Percentiles rank a stretch among this genome's conserved stretches.
These are phyloP conservation scores for Turdus rufiventris DNA, from an alignment of 2,113 vertebrate species.

Conservation along the genomic window DNA sequence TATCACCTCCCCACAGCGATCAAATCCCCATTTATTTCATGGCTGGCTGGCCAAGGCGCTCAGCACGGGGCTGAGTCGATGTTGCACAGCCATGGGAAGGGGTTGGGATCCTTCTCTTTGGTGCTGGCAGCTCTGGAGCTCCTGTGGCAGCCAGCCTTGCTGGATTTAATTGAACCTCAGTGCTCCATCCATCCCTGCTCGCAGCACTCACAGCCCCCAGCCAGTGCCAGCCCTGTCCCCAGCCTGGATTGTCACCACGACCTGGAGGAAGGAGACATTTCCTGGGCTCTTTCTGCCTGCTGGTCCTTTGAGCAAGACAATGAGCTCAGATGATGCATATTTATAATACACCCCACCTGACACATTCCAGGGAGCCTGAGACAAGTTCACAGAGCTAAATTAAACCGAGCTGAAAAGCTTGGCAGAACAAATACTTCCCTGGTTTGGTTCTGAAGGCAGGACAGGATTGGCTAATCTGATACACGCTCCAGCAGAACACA, in stretches of 20 bases:
- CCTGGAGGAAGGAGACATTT: not conserved
- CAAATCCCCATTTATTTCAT: not conserved
- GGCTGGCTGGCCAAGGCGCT: not conserved
- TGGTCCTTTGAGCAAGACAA: not conserved
- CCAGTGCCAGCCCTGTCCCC: not conserved
- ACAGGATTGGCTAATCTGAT: not conserved
- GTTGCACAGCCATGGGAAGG: not conserved
- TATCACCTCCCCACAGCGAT: not conserved
- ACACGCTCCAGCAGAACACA: not conserved
- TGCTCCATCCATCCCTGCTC: not conserved
- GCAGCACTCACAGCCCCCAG: not conserved
- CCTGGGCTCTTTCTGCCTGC: not conserved
- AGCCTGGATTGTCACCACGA: not conserved
- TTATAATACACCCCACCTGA: constrained; percentile 47
- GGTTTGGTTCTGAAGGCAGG: not conserved
- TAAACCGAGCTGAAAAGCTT: constrained; percentile 46
- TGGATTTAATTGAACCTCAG: not conserved
- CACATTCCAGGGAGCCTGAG: constrained; percentile 51
- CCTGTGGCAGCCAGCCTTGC: not conserved
- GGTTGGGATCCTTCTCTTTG: not conserved
- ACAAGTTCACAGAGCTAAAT: constrained; percentile 50
- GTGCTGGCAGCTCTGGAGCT: not conserved
- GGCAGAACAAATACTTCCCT: constrained; percentile 42
- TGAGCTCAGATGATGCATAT: constrained; percentile 30
- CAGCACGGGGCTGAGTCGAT: not conserved